These are phyloP conservation scores for Cydia splendana DNA, from an alignment of 1,140 invertebrate species.

Conservation along the genomic window DNA sequence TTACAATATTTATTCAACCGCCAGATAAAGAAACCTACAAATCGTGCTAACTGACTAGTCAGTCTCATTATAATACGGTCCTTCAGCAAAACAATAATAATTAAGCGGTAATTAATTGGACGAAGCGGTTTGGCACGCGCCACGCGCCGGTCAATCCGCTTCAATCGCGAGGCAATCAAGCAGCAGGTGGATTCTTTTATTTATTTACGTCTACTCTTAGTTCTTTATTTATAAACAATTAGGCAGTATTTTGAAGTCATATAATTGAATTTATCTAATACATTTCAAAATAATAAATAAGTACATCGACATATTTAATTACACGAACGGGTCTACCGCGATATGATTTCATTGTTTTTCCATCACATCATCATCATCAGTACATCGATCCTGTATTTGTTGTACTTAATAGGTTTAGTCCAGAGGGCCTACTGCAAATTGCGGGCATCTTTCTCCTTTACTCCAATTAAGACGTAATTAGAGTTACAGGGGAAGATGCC, in stretches of 20 bases:
- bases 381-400: no score
- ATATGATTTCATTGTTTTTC: no score
- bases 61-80: neutral
- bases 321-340: no score
- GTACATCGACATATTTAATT: no score
- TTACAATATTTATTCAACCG: neutral
- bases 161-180: neutral
- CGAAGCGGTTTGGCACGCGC: neutral
- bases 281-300: no score
- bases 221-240: conserved; percentile 4
- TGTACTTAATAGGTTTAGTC: no score
- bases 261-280: no score
- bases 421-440: no score
- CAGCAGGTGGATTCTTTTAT: neutral
- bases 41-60: neutral
- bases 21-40: neutral
- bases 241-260: neutral
- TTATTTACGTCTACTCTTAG: neutral
- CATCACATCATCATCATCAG: no score
- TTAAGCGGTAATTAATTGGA: conserved; percentile 8
- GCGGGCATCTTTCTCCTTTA: no score
- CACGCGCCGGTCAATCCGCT: conserved; percentile 3
- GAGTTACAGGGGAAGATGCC: no score
- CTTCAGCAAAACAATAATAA: neutral
- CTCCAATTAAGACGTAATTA: no score